Percentiles rank a stretch among this genome's conserved stretches.
Conservation (phyloP, 1,140 invertebrate genomes). For the Schlechtendalia chinensis region DNA sequence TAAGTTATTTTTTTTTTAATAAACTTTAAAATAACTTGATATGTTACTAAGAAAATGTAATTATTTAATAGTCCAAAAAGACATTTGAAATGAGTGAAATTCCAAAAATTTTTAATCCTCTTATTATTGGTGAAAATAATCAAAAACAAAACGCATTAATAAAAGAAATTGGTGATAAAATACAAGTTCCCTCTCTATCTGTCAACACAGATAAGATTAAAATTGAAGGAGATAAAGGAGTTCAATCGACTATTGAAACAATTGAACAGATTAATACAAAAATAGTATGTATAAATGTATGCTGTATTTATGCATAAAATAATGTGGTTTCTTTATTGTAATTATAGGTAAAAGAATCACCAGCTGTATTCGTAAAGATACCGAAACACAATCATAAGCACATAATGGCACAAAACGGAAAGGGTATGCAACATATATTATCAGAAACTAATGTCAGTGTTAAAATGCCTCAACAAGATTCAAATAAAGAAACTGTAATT, state of each 20-base stretch:
- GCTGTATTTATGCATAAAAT: neutral
- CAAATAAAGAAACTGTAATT: constrained; percentile 89
- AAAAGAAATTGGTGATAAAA: constrained; percentile 80
- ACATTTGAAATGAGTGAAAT: constrained; percentile 81
- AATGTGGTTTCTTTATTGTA: neutral
- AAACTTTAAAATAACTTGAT: neutral
- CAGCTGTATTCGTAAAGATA: constrained; percentile 87
- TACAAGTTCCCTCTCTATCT: constrained; percentile 90
- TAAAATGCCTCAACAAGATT: constrained; percentile 89
- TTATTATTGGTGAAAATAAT: constrained; percentile 86
- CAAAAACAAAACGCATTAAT: constrained; percentile 74
- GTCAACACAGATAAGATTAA: constrained; percentile 91
- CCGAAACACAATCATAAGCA: constrained; percentile 95
- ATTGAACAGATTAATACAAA: constrained; percentile 85
- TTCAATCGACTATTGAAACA: constrained; percentile 77
- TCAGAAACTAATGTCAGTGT: constrained; percentile 89
- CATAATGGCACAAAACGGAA: constrained; percentile 84
- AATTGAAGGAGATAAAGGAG: constrained; percentile 93
- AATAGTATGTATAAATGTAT: constrained; percentile 65
- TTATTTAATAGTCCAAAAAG: constrained; percentile 64
- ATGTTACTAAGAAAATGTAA: neutral
- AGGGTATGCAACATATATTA: constrained; percentile 88
- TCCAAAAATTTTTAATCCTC: constrained; percentile 92
- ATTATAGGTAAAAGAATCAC: constrained; percentile 73
- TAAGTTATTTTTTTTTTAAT: constrained; percentile 54